These are phyloP conservation scores for Zelostemma sp. DNA, from an alignment of 1,140 invertebrate species.

Conservation along the genomic window DNA sequence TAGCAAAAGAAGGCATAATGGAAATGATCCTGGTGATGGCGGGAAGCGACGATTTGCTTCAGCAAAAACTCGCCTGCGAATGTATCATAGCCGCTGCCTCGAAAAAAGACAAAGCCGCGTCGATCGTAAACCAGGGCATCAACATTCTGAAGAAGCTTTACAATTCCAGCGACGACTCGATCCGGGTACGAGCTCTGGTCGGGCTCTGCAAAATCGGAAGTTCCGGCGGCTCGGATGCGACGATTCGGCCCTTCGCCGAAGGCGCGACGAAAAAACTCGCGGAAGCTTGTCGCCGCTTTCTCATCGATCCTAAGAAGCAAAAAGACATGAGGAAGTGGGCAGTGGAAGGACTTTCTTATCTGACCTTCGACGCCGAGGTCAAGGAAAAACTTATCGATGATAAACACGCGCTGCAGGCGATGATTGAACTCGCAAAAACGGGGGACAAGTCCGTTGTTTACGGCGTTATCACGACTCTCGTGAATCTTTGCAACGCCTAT, in stretches of 20 bases:
- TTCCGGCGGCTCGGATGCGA: slow-evolving; percentile 95
- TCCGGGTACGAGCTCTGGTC: slow-evolving; percentile 90
- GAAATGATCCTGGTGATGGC: slow-evolving; percentile 99
- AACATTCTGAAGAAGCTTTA: slow-evolving; percentile 96
- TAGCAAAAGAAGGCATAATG: slow-evolving; percentile 93
- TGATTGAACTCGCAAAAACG: slow-evolving; percentile 89
- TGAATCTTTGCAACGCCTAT: slow-evolving; percentile 98
- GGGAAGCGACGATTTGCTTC: slow-evolving; percentile 82
- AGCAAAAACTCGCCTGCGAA: slow-evolving; percentile 95
- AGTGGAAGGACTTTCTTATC: slow-evolving; percentile 96
- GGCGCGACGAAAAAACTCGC: slow-evolving; percentile 94
- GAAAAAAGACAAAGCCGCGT: slow-evolving; percentile 96
- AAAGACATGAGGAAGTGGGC: slow-evolving; percentile 95
- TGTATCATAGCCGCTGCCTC: slow-evolving; percentile 96
- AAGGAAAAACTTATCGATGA: slow-evolving; percentile 97
- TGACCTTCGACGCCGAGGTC: slow-evolving; percentile 98
- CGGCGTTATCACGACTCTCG: slow-evolving; percentile 94
- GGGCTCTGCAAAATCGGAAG: slow-evolving; percentile 98
- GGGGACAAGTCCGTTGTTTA: slow-evolving; percentile 91
- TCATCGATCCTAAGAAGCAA: slow-evolving; percentile 89
- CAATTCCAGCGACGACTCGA: slow-evolving; percentile 89
- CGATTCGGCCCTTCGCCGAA: slow-evolving; percentile 93
- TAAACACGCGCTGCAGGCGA: slow-evolving; percentile 81
- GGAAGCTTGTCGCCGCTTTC: slow-evolving; percentile 91
- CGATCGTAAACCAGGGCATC: slow-evolving; percentile 91